Conservation (phyloP, 2,113 vertebrate species). For the Lamprotornis superbus region DNA sequence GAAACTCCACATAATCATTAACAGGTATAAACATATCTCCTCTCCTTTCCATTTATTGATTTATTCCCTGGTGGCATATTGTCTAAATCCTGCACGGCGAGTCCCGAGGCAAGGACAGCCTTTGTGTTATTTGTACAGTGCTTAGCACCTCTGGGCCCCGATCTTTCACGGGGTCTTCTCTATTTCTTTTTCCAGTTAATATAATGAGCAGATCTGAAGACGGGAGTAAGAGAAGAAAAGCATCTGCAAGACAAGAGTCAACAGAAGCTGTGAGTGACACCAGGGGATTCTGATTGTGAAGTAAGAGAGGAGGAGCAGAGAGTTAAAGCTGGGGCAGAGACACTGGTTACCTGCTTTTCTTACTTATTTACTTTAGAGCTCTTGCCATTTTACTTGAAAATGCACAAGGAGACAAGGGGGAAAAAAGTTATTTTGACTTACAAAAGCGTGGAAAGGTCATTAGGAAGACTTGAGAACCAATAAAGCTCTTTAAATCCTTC, state of each 20-base stretch:
- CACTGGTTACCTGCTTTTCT: not conserved
- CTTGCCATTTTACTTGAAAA: conserved; percentile 22
- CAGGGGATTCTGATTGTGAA: not conserved
- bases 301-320: not conserved
- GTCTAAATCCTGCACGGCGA: conserved; percentile 1
- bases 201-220: conserved; percentile 26
- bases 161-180: not conserved
- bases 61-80: not conserved
- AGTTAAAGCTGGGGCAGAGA: not conserved
- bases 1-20: conserved; percentile 29
- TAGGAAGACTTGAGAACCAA: conserved; percentile 64
- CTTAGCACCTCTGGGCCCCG: not conserved
- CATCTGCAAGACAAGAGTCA: conserved; percentile 24
- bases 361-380: conserved; percentile 21
- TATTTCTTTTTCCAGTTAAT: conserved; percentile 29
- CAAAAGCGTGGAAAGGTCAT: conserved; percentile 56
- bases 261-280: conserved; percentile 24
- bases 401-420: not conserved
- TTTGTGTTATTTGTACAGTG: conserved; percentile 62
- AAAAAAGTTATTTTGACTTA: conserved; percentile 52
- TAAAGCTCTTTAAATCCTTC: conserved; percentile 64
- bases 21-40: conserved; percentile 36
- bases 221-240: not conserved
- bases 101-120: conserved; percentile 40
- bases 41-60: conserved; percentile 46